phyloP scores from a whole-genome alignment of 2,113 vertebrate genomes.

The Chloropsis hardwickii region DNA sequence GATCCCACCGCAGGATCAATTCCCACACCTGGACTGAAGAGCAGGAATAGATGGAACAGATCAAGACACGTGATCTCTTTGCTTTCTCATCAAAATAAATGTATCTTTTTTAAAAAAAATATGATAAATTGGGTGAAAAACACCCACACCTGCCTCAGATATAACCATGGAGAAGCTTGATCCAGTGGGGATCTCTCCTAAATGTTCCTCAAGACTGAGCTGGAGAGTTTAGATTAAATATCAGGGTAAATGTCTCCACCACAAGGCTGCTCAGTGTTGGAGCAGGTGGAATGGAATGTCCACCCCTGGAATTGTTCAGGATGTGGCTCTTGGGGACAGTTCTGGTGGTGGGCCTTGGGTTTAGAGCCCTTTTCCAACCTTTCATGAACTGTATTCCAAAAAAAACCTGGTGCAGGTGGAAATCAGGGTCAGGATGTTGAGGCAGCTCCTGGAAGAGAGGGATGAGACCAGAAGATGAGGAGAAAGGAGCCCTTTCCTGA shows the following conservation, averaged over 20 bases:
- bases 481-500: neutral
- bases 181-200: neutral
- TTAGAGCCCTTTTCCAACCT: neutral
- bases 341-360: fast-evolving
- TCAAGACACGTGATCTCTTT: fast-evolving
- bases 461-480: neutral
- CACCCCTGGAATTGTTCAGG: neutral
- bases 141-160: neutral
- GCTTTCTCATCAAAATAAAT: neutral
- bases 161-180: neutral
- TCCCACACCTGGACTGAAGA: neutral
- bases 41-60: neutral
- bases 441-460: neutral
- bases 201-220: fast-evolving
- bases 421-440: neutral
- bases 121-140: neutral
- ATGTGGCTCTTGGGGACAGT: too few species aligned
- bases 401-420: neutral
- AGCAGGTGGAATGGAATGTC: neutral
- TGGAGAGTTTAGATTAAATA: neutral
- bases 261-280: fast-evolving
- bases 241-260: neutral
- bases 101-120: neutral
- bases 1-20: neutral
- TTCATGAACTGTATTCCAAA: neutral